Evolutionary conservation across 2,888 invertebrate species (phyloP).

Genomic region (Punctoribates punctum): DNA sequence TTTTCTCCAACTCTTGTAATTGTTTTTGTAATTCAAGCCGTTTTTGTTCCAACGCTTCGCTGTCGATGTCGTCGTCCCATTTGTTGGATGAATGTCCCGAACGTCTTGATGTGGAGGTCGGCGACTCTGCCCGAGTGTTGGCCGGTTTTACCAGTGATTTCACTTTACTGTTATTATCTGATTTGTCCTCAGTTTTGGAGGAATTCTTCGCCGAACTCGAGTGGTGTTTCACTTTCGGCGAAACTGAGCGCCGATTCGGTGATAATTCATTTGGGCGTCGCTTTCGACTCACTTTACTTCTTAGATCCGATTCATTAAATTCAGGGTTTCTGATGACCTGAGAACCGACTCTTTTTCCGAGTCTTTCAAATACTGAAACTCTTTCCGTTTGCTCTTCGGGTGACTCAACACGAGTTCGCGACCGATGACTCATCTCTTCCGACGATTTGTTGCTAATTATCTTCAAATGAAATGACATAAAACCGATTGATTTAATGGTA

Average conservation of each 20-base stretch:
- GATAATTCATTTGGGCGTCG: neutral
- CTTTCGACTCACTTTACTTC: constrained; percentile 11
- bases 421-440: too few species aligned
- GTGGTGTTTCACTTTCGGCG: neutral
- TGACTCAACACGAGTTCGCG: too few species aligned
- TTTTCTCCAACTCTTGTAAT: constrained; percentile 15
- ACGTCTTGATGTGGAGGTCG: neutral
- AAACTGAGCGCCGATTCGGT: neutral
- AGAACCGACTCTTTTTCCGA: constrained; percentile 6
- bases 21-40: constrained; percentile 10
- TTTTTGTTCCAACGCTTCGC: constrained; percentile 21
- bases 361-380: constrained; percentile 2
- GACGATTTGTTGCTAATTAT: neutral
- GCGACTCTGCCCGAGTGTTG: neutral
- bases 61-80: constrained; percentile 27
- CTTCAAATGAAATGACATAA: neutral
- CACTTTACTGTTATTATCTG: neutral
- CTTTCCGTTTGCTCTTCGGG: neutral
- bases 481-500: too few species aligned
- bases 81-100: neutral
- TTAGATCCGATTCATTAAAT: constrained; percentile 11
- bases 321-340: neutral
- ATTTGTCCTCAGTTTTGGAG: constrained; percentile 4
- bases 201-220: neutral
- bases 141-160: constrained; percentile 22